Base-by-base conservation (phyloP, 2,113 vertebrate species). In the Tachycineta bicolor region DNA sequence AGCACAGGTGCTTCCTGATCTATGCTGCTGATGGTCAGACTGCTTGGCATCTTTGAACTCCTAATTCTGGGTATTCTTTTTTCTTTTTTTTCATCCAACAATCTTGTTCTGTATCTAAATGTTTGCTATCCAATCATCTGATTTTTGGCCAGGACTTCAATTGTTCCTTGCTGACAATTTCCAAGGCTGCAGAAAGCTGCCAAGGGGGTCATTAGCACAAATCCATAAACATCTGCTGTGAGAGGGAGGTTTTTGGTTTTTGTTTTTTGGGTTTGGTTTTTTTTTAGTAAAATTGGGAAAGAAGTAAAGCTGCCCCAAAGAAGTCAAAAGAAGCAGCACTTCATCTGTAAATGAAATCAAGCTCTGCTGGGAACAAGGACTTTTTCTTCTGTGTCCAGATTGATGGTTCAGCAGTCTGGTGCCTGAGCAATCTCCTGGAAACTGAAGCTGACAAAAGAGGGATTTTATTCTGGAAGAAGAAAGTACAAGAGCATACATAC, bases 201-300 rank as follows among this genome's bases (percentile, higher is more conserved):
- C 83, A 78, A 94, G 71, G 64, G 89, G 71, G 59, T 89, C 80
- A 88, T 96, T 94, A 94, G 58, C 79, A 92, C 70, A 86, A 92
- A 90, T 47, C 58, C 67, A 93, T 79, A 94, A 96, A 96, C 82
- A 96, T 92, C 82, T 95, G 90, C 82, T 85, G 75, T 68, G 67
- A 92, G 59, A 93, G 60, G 52, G 47, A n/a, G 49, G 37, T 37
- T 37, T 37, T 37, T 8, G 37, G 37, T 37, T 37, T 37, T 37
- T 37, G 37, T 37, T 37, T 37, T 37, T 37, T 37, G 37, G 37
- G 37, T 37, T 37, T 37, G 37, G 37, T 37, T 37, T 37, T 37
- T 43, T 20, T 60, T 69, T 82, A 79, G 76, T 71, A 76, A 90
- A 93, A 96, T 19, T 81, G 68, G 3, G 1, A 91, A 89, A 60